A percentile compares a stretch with the other conserved stretches of the same genome.
phyloP scores from a whole-genome alignment of 2,888 invertebrate genomes.

The Rugalucina vietnamica region DNA sequence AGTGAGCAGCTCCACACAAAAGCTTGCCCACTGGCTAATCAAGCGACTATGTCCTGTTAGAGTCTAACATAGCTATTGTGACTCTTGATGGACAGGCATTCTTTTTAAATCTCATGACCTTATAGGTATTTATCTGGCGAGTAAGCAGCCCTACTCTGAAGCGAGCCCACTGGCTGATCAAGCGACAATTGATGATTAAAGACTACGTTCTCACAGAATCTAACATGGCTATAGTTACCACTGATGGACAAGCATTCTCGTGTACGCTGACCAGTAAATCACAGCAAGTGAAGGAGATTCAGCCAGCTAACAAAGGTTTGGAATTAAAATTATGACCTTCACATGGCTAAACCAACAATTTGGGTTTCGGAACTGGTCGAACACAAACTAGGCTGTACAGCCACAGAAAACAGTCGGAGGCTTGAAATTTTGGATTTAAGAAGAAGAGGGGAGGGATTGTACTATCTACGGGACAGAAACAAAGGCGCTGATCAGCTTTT shows the following conservation, averaged over 20 bases:
- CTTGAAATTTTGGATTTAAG: too few relatives aligned
- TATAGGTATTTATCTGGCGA: constrained; percentile 88
- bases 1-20: constrained; percentile 85
- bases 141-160: constrained; percentile 85
- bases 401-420: too few relatives aligned
- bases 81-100: constrained; percentile 89
- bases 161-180: constrained; percentile 87
- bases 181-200: constrained; percentile 86
- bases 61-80: constrained; percentile 87
- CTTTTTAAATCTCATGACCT: constrained; percentile 84
- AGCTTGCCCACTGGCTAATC: constrained; percentile 87
- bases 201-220: constrained; percentile 87
- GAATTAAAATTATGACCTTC: too few relatives aligned
- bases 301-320: constrained; percentile 54
- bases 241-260: constrained; percentile 89
- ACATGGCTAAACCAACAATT: too few relatives aligned
- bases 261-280: constrained; percentile 82
- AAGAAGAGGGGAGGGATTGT: too few relatives aligned
- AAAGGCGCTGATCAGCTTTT: too few relatives aligned
- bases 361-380: too few relatives aligned
- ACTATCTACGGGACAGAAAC: too few relatives aligned
- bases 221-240: constrained; percentile 88
- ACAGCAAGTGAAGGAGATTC: constrained; percentile 46
- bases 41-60: constrained; percentile 87
- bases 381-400: too few relatives aligned